These are phyloP conservation scores for Oostethus manadensis DNA, from an alignment of 2,113 vertebrate genomes.

Conservation along the genomic window DNA sequence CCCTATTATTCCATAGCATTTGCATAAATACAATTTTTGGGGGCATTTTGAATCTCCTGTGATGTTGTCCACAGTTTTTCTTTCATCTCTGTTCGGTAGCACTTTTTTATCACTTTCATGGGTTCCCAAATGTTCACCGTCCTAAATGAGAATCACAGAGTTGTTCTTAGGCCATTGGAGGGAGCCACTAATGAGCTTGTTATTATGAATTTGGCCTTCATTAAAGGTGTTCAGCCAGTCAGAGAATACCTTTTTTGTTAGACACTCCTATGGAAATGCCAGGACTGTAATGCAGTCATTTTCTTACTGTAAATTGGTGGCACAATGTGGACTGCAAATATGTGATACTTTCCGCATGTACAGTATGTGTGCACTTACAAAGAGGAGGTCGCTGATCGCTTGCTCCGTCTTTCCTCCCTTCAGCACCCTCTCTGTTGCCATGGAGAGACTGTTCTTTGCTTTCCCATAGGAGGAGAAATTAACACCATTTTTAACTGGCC, in stretches of 20 bases:
- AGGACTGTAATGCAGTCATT: neutral
- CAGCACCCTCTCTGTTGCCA: slow-evolving; percentile 79
- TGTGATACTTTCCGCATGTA: slow-evolving; percentile 25
- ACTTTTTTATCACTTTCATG: slow-evolving; percentile 19
- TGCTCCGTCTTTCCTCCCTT: slow-evolving; percentile 73
- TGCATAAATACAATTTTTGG: slow-evolving; percentile 63
- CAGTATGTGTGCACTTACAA: slow-evolving; percentile 47
- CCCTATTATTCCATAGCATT: slow-evolving; percentile 63
- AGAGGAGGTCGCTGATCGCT: slow-evolving; percentile 73
- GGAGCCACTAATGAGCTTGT: neutral
- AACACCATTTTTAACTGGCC: slow-evolving; percentile 82
- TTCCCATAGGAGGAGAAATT: slow-evolving; percentile 81
- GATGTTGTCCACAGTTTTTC: slow-evolving; percentile 35
- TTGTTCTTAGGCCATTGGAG: slow-evolving; percentile 1
- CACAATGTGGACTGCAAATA: slow-evolving; percentile 27
- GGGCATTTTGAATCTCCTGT: slow-evolving; percentile 25
- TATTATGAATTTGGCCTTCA: neutral
- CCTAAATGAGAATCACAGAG: slow-evolving; percentile 13
- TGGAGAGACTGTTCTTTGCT: slow-evolving; percentile 77
- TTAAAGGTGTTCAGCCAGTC: slow-evolving; percentile 7
- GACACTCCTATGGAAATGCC: neutral
- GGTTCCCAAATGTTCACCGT: slow-evolving; percentile 17
- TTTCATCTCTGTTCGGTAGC: slow-evolving; percentile 13
- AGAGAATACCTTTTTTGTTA: slow-evolving; percentile 31
- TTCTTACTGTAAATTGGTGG: slow-evolving; percentile 15